Conservation (phyloP, 2,113 vertebrate species). For the Pseudois nayaur region DNA sequence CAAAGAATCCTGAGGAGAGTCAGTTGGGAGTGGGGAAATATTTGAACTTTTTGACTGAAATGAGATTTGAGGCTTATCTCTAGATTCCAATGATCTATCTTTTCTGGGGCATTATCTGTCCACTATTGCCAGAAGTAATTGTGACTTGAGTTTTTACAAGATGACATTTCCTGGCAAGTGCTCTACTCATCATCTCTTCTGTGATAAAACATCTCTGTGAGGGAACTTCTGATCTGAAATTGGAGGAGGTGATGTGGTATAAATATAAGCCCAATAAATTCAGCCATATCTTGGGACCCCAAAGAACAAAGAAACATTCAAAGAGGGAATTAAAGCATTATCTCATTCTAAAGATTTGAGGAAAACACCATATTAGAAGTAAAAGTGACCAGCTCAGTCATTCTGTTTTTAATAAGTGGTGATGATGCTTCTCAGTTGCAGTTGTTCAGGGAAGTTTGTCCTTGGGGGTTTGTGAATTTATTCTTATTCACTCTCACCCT, state of each 20-base stretch:
- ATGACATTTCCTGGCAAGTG: background rate
- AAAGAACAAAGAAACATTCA: background rate
- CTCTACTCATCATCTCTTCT: background rate
- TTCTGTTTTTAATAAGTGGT: background rate
- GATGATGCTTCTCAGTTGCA: background rate
- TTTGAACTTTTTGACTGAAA: background rate
- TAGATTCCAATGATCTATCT: background rate
- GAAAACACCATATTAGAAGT: background rate
- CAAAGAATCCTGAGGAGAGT: background rate
- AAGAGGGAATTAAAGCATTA: background rate
- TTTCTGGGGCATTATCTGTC: background rate
- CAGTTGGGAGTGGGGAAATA: background rate
- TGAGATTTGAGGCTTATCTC: slow-evolving; percentile 1
- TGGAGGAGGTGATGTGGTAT: background rate
- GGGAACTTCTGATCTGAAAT: background rate
- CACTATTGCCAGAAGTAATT: background rate
- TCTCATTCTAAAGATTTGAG: slow-evolving; percentile 3
- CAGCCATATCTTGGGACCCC: background rate
- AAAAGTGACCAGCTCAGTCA: background rate
- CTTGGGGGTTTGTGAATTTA: background rate
- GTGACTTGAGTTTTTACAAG: slow-evolving; percentile 18
- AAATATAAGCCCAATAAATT: background rate
- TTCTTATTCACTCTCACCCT: background rate
- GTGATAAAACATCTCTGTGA: background rate
- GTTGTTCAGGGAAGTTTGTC: background rate